Evolutionary conservation across 1,140 invertebrate species (phyloP).

Genomic region (Eueides isabella): DNA sequence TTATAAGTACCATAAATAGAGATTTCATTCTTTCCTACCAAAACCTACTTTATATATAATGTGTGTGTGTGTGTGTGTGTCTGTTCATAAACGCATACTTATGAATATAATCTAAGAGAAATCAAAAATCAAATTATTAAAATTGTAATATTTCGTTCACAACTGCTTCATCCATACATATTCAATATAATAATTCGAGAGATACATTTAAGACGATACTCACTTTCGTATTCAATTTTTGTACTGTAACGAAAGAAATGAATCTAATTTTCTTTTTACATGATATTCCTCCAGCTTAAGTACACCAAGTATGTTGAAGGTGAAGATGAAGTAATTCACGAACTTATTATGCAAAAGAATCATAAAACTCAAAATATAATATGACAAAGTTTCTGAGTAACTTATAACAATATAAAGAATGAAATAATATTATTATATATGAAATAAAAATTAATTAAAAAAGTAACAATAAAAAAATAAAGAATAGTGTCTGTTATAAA

Average conservation of each 20-base stretch:
- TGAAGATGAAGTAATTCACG: background rate
- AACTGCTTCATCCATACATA: background rate
- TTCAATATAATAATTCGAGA: background rate
- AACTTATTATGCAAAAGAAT: background rate
- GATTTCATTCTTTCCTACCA: too few relatives aligned
- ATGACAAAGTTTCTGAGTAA: too few relatives aligned
- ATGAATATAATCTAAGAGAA: too few relatives aligned
- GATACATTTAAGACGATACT: background rate
- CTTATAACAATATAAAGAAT: too few relatives aligned
- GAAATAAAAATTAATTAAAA: too few relatives aligned
- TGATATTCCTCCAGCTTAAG: background rate
- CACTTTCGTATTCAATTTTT: conserved; percentile 5
- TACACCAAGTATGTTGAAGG: background rate
- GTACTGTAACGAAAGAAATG: background rate
- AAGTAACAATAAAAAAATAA: too few relatives aligned
- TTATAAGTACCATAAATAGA: too few relatives aligned
- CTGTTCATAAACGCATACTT: too few relatives aligned
- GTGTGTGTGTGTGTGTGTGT: too few relatives aligned
- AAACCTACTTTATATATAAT: too few relatives aligned
- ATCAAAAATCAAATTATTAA: background rate
- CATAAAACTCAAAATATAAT: background rate
- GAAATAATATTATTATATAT: too few relatives aligned
- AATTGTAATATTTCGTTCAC: background rate
- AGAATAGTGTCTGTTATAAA: too few relatives aligned
- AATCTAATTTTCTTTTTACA: conserved; percentile 19